phyloP scores from a whole-genome alignment of 2,113 vertebrate genomes.

The Notarius lentiginosus region DNA sequence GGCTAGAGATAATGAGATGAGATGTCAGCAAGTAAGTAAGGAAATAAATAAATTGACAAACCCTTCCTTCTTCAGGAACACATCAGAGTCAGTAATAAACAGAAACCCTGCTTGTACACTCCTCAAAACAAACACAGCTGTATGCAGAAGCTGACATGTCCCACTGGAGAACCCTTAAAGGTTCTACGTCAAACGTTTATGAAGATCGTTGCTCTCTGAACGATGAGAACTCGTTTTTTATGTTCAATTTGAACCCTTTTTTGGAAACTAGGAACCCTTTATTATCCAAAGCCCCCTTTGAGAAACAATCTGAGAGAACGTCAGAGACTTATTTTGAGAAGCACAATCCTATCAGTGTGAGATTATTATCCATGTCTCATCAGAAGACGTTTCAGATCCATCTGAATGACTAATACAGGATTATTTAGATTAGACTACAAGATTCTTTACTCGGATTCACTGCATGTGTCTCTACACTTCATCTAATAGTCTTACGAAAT shows the following conservation, averaged over 20 bases:
- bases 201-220: not conserved
- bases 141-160: not conserved
- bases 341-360: not conserved
- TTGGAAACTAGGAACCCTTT: not conserved
- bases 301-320: no score
- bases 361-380: conserved; percentile 5
- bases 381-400: not conserved
- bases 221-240: no score
- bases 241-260: not conserved
- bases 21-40: not conserved
- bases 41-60: not conserved
- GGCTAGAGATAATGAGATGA: no score
- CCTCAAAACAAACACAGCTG: not conserved
- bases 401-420: not conserved
- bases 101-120: not conserved
- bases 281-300: not conserved
- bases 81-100: not conserved
- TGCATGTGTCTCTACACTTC: not conserved
- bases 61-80: not conserved
- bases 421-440: not conserved
- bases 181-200: not conserved
- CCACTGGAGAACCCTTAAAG: not conserved
- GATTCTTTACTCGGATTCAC: not conserved
- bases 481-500: not conserved
- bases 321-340: not conserved